A percentile compares a stretch with the other conserved stretches of the same genome.
Evolutionary conservation across 2,113 vertebrate genomes (phyloP).

Genomic region (Scolopax mira): DNA sequence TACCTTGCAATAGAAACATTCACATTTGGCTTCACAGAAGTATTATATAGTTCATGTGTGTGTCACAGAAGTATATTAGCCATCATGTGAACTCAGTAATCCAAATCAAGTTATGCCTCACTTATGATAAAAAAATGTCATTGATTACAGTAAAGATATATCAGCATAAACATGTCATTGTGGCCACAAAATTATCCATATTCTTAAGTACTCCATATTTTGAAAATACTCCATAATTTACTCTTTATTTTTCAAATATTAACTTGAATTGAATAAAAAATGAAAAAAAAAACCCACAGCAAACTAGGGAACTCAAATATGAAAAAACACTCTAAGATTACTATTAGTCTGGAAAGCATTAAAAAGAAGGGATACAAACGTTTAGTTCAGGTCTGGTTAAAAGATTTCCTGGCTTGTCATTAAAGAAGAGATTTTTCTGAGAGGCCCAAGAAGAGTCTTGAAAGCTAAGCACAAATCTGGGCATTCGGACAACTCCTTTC

Average conservation of each 20-base stretch:
- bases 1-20: neutral
- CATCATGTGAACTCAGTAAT: neutral
- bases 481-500: neutral
- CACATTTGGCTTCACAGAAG: neutral
- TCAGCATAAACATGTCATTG: neutral
- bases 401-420: slow-evolving; percentile 16
- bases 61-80: neutral
- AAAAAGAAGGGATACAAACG: neutral
- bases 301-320: neutral
- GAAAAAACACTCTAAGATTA: neutral
- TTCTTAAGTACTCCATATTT: neutral
- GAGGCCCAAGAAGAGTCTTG: neutral
- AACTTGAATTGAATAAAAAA: neutral
- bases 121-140: neutral
- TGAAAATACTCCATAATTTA: neutral
- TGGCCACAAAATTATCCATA: neutral
- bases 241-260: neutral
- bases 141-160: neutral
- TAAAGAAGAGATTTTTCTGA: slow-evolving; percentile 10
- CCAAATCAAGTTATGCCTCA: neutral
- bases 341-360: neutral
- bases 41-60: neutral
- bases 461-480: neutral
- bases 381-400: slow-evolving; percentile 9
- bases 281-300: neutral